A percentile compares a stretch with the other conserved stretches of the same genome.
phyloP scores from a whole-genome alignment of 37 sponge, comb jelly and placozoan species.

The Beroe ovata region DNA sequence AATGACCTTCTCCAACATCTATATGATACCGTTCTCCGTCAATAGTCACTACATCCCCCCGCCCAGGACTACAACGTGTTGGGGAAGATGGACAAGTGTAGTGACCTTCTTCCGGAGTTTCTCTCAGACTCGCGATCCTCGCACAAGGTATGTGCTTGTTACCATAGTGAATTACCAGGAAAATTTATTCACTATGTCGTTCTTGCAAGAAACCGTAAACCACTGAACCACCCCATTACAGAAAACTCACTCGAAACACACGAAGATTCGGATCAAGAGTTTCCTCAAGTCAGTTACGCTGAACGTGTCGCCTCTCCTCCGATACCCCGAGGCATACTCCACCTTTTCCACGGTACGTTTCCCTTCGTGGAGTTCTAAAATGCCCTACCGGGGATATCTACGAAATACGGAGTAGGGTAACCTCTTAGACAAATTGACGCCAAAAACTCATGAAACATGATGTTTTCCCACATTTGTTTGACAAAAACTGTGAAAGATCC shows the following conservation, averaged over 20 bases:
- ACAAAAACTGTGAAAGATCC: no score
- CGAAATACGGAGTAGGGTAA: no score
- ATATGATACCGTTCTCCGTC: background rate
- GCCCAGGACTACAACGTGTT: slow-evolving; percentile 5
- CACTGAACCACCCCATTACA: no score
- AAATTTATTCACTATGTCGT: no score
- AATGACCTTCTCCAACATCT: background rate
- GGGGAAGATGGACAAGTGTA: slow-evolving; percentile 11
- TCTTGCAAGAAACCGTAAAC: no score
- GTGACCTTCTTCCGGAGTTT: slow-evolving; percentile 16
- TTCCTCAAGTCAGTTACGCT: slow-evolving; percentile 38
- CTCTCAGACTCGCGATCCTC: background rate
- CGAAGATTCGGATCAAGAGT: background rate
- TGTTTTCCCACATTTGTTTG: no score
- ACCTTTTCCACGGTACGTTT: background rate
- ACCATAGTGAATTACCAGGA: no score
- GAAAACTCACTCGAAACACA: background rate
- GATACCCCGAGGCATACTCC: slow-evolving; percentile 19
- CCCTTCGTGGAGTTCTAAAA: no score
- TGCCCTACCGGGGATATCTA: no score
- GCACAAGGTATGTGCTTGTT: background rate
- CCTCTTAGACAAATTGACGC: no score
- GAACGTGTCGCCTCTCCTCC: slow-evolving; percentile 52
- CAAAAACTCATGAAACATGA: no score
- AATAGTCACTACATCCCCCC: background rate